Evolutionary conservation across 2,797 vertebrate species (phyloP).

Genomic region (Serranus cabrilla): DNA sequence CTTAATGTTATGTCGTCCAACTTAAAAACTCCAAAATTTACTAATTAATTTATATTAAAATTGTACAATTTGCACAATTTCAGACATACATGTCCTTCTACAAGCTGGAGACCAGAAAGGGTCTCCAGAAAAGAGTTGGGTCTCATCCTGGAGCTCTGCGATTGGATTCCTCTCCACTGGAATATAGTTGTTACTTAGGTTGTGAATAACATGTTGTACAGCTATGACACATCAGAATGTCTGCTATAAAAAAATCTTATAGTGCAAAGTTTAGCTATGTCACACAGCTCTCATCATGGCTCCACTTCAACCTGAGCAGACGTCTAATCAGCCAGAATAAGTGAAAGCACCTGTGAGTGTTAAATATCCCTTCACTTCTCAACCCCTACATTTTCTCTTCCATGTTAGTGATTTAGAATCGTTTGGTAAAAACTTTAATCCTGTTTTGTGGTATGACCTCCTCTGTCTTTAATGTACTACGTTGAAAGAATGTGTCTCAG

Average conservation of each 20-base stretch:
- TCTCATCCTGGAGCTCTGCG: no score
- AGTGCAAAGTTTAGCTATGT: not conserved
- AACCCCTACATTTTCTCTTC: not conserved
- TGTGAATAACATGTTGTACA: not conserved
- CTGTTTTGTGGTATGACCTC: no score
- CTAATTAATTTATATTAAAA: no score
- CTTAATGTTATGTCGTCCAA: no score
- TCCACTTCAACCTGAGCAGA: conserved; percentile 18
- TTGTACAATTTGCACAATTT: no score
- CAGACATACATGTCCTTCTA: no score
- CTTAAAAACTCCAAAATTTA: no score
- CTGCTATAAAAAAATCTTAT: not conserved
- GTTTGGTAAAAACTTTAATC: not conserved
- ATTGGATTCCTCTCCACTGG: not conserved
- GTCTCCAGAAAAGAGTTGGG: no score
- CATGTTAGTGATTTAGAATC: not conserved
- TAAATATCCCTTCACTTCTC: not conserved
- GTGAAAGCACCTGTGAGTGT: not conserved
- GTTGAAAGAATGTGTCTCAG: not conserved
- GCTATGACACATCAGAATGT: not conserved
- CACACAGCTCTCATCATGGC: conserved; percentile 1
- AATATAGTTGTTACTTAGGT: not conserved
- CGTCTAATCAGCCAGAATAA: conserved; percentile 21
- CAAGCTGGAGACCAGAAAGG: no score
- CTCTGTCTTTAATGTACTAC: not conserved